Percentiles rank a stretch among this genome's conserved stretches.
phyloP scores from a whole-genome alignment of 2,113 vertebrate species.

The Isurus oxyrinchus region DNA sequence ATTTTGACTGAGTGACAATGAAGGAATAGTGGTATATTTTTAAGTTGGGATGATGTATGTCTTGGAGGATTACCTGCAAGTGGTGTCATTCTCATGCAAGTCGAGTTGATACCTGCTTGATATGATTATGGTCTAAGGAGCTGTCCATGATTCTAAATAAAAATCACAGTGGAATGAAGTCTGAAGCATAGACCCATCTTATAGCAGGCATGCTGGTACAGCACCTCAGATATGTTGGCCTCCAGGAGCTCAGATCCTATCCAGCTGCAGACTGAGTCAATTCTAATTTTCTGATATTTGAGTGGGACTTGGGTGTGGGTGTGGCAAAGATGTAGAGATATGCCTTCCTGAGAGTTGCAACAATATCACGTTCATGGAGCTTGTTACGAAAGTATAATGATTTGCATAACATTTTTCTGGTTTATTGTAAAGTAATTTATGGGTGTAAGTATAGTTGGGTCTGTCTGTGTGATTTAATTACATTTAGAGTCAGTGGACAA shows the following conservation, averaged over 20 bases:
- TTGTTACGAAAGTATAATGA: too few species aligned
- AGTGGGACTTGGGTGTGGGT: neutral
- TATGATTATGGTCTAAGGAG: neutral
- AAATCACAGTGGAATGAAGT: neutral
- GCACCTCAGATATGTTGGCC: neutral
- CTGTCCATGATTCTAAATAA: neutral
- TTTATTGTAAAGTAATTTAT: too few species aligned
- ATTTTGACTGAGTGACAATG: neutral
- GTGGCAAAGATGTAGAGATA: neutral
- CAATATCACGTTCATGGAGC: too few species aligned
- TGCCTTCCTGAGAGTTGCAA: neutral
- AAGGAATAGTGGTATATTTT: neutral
- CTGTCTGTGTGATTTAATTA: too few species aligned
- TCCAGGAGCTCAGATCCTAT: neutral
- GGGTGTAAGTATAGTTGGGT: too few species aligned
- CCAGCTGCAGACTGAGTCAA: neutral
- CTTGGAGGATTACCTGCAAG: neutral
- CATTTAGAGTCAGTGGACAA: too few species aligned
- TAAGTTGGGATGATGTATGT: neutral
- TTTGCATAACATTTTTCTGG: too few species aligned
- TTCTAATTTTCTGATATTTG: neutral
- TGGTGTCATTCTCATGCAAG: neutral
- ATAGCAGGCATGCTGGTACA: neutral
- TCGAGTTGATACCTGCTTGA: neutral
- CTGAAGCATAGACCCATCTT: neutral